Conservation (phyloP, 2,888 invertebrate species). For the Willowsia nigromaculata region DNA sequence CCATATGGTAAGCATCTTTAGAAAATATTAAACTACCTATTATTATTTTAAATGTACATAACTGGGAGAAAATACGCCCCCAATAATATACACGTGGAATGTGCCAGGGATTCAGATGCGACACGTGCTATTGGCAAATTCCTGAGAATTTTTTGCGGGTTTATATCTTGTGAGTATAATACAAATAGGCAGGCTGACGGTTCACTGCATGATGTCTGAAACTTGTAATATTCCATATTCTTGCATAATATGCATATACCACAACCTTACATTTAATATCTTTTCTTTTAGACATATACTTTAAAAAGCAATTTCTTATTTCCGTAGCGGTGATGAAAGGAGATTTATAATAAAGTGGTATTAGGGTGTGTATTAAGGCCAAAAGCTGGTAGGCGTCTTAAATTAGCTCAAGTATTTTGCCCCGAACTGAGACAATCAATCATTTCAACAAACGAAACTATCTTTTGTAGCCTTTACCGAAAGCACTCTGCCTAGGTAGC, state of each 20-base stretch:
- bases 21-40: not conserved
- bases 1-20: slow-evolving; percentile 88
- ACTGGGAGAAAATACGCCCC: not conserved
- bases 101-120: not conserved
- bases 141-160: not conserved
- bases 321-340: not conserved
- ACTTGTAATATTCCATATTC: not conserved
- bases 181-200: not conserved
- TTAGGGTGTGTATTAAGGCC: too few species aligned
- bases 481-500: too few species aligned
- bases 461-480: not conserved
- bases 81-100: not conserved
- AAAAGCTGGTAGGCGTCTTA: not conserved
- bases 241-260: too few species aligned
- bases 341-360: not conserved
- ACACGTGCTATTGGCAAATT: not conserved
- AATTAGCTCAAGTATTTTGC: not conserved
- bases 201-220: not conserved
- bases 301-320: too few species aligned
- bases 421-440: slow-evolving; percentile 7
- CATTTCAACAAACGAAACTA: slow-evolving; percentile 11
- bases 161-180: not conserved
- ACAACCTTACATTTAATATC: too few species aligned
- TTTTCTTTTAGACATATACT: too few species aligned
- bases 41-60: not conserved